Evolutionary conservation across 2,888 invertebrate genomes (phyloP).

Genomic region (Leptarthrus brevirostris): DNA sequence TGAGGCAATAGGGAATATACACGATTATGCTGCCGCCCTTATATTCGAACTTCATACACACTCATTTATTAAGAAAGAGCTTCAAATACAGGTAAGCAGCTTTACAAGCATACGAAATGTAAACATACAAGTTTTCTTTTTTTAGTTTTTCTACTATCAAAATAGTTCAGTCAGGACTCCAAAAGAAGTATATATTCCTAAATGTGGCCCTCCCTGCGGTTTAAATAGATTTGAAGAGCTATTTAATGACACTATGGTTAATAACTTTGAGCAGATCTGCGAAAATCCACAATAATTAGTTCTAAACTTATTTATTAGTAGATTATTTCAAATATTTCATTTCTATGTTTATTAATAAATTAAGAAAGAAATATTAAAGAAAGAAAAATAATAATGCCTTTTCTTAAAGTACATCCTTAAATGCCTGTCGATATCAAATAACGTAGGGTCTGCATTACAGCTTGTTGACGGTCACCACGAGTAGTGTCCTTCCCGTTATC

Average conservation of each 20-base stretch:
- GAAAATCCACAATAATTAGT: too few species aligned
- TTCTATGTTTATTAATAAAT: too few species aligned
- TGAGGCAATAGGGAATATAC: constrained; percentile 72
- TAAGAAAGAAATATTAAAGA: too few species aligned
- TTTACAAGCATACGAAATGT: not conserved
- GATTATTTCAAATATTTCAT: too few species aligned
- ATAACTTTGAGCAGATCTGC: constrained; percentile 78
- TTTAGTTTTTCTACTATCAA: constrained; percentile 75
- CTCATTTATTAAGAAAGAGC: constrained; percentile 63
- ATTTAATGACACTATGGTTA: constrained; percentile 71
- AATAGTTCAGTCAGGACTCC: constrained; percentile 72
- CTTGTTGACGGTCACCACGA: too few species aligned
- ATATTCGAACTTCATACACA: constrained; percentile 78
- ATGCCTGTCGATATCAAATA: too few species aligned
- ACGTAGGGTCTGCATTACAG: too few species aligned
- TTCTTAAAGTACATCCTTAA: too few species aligned
- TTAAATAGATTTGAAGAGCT: constrained; percentile 70
- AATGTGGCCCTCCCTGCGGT: constrained; percentile 75
- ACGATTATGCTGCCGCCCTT: constrained; percentile 81
- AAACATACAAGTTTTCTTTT: constrained; percentile 49
- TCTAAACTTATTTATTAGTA: too few species aligned
- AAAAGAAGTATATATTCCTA: constrained; percentile 71
- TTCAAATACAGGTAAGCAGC: constrained; percentile 72
- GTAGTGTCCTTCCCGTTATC: too few species aligned
- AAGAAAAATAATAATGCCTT: too few species aligned